A percentile compares a stretch with the other conserved stretches of the same genome.
Evolutionary conservation across 2,113 vertebrate species (phyloP).

Genomic region (Trogon melanurus): DNA sequence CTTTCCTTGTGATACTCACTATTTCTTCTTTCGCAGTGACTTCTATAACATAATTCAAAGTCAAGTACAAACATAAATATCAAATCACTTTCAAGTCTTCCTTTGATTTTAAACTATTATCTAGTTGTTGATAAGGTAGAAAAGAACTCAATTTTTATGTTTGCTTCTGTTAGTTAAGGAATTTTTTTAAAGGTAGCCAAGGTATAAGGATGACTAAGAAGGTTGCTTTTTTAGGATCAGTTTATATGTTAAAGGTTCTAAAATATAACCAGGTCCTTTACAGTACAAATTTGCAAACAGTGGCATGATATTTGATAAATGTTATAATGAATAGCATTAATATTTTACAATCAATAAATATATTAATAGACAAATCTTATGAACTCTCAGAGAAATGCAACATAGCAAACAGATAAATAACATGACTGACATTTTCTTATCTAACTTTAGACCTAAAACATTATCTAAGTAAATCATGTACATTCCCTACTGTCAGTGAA

Average conservation of each 20-base stretch:
- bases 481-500: not conserved
- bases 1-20: not conserved
- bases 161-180: not conserved
- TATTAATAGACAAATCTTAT: not conserved
- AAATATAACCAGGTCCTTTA: not conserved
- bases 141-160: not conserved
- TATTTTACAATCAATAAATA: not conserved
- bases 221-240: not conserved
- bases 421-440: not conserved
- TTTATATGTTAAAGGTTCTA: not conserved
- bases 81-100: not conserved
- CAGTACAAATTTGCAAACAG: not conserved
- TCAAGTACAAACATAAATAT: not conserved
- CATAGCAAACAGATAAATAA: not conserved
- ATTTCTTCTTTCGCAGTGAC: not conserved
- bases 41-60: not conserved
- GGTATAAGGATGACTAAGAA: not conserved
- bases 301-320: not conserved
- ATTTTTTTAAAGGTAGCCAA: not conserved
- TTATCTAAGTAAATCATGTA: not conserved
- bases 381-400: not conserved
- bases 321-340: not conserved
- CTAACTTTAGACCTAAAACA: not conserved
- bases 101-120: conserved; percentile 8
- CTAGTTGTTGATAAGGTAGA: not conserved